phyloP scores from a whole-genome alignment of 2,888 invertebrate genomes.

The Netelia inedita region DNA sequence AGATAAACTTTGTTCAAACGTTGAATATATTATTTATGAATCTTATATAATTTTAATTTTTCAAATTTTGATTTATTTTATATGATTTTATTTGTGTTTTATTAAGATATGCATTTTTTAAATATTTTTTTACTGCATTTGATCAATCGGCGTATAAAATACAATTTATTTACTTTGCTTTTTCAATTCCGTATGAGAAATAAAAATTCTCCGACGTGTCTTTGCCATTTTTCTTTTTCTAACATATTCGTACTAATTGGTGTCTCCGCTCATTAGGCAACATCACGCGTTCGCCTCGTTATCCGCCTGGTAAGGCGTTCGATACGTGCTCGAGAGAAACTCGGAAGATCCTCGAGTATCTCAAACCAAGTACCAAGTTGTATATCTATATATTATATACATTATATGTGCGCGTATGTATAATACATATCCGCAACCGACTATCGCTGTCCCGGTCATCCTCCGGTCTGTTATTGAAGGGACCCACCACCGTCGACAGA shows the following conservation, averaged over 20 bases:
- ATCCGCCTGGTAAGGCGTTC: constrained; percentile 36
- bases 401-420: no score
- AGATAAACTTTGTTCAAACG: neutral
- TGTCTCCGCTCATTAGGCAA: constrained; percentile 47
- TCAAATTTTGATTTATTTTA: neutral
- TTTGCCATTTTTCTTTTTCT: neutral
- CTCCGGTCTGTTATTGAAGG: no score
- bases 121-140: neutral
- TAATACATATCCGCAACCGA: no score
- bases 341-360: constrained; percentile 38
- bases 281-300: constrained; percentile 43
- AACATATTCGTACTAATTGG: constrained; percentile 41
- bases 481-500: no score
- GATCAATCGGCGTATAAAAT: no score
- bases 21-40: neutral
- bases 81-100: neutral
- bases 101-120: neutral
- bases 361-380: constrained; percentile 25
- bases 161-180: no score
- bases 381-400: no score
- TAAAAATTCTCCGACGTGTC: neutral
- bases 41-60: neutral
- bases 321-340: neutral
- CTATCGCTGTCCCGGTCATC: no score
- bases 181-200: no score